Conservation (phyloP, 2,888 invertebrate species). For the Lamellibrachia columna region DNA sequence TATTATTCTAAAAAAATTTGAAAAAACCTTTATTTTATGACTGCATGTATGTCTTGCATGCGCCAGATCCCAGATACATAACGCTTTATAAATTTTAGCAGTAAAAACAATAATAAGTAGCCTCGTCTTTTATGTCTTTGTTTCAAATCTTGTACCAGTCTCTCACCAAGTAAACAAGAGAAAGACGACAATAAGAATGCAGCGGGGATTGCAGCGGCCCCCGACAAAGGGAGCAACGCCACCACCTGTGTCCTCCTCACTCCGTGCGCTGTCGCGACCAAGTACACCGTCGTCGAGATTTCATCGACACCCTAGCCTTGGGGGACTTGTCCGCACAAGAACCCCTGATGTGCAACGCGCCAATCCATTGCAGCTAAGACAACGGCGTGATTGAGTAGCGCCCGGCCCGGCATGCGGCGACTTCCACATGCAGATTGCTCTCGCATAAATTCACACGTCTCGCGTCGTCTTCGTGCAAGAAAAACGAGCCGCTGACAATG, state of each 20-base stretch:
- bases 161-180: neutral
- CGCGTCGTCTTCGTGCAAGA: neutral
- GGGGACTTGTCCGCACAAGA: slow-evolving; percentile 1
- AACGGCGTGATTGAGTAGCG: slow-evolving; percentile 11
- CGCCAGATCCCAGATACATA: no score
- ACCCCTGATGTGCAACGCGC: neutral
- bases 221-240: neutral
- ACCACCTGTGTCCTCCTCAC: neutral
- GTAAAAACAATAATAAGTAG: neutral
- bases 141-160: neutral
- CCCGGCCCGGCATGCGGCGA: neutral
- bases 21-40: no score
- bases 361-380: neutral
- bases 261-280: neutral
- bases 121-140: neutral
- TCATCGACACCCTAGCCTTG: neutral
- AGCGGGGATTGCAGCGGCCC: neutral
- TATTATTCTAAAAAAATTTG: no score
- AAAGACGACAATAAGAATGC: neutral
- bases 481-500: slow-evolving; percentile 11
- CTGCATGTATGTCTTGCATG: no score
- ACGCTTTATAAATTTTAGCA: no score
- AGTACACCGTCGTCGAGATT: neutral
- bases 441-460: slow-evolving; percentile 5
- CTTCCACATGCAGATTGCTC: slow-evolving; percentile 16